Percentiles rank a stretch among this genome's conserved stretches.
phyloP scores from a whole-genome alignment of 2,888 invertebrate species.

The Cosmopolites sordidus region DNA sequence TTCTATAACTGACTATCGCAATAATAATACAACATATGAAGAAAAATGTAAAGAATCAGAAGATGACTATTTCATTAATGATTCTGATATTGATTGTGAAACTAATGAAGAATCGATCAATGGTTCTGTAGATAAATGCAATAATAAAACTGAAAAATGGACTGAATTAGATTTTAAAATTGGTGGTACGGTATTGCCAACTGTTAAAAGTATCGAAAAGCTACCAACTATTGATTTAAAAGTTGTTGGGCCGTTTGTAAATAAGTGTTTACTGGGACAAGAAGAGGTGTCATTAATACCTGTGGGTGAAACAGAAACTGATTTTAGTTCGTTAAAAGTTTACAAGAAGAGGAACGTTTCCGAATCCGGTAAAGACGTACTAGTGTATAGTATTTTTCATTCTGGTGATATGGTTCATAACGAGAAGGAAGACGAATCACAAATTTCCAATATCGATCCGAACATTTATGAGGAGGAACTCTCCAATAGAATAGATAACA shows the following conservation, averaged over 20 bases:
- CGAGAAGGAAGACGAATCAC: conserved; percentile 49
- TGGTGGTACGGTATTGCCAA: conserved; percentile 44
- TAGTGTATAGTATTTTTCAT: conserved; percentile 50
- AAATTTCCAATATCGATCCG: conserved; percentile 85
- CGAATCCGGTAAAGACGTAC: conserved; percentile 46
- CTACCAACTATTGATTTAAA: conserved; percentile 37
- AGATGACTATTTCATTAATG: not conserved
- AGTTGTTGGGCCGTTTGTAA: conserved; percentile 35
- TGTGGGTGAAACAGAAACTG: conserved; percentile 45
- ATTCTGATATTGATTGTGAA: not conserved
- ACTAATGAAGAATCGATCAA: not conserved
- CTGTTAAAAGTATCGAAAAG: conserved; percentile 42
- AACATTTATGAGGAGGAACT: conserved; percentile 83
- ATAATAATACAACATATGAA: not conserved
- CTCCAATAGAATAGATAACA: conserved; percentile 43
- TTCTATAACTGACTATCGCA: not conserved
- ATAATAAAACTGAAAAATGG: conserved; percentile 34
- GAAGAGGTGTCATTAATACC: conserved; percentile 48
- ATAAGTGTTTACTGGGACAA: conserved; percentile 37
- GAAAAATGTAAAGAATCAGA: not conserved
- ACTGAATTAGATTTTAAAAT: conserved; percentile 47
- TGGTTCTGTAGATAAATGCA: not conserved
- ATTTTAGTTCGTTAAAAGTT: conserved; percentile 49
- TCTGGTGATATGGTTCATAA: conserved; percentile 30
- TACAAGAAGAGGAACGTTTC: conserved; percentile 40